A percentile compares a stretch with the other conserved stretches of the same genome.
Conservation (phyloP, 2,888 invertebrate species). For the Yponomeuta sedellus region DNA sequence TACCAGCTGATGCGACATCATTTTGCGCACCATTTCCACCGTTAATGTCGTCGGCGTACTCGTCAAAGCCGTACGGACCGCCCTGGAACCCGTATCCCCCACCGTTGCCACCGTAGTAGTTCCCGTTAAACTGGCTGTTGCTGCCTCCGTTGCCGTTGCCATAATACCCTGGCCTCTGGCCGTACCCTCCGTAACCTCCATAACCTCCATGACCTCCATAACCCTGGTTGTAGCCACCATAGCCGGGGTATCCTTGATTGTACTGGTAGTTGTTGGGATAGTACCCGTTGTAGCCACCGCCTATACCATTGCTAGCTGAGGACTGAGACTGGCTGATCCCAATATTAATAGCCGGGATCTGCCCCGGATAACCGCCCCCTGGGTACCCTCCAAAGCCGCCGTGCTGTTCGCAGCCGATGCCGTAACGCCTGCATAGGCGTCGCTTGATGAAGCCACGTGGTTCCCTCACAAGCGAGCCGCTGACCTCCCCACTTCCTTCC, state of each 20-base stretch:
- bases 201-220: conserved; percentile 26
- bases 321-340: conserved; percentile 67
- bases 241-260: conserved; percentile 26
- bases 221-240: conserved; percentile 33
- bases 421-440: conserved; percentile 40
- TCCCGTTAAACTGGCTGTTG: conserved; percentile 64
- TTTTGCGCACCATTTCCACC: not conserved
- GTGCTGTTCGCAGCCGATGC: conserved; percentile 37
- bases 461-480: conserved; percentile 28
- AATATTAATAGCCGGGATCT: conserved; percentile 54
- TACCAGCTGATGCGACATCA: not conserved
- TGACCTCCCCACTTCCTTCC: conserved; percentile 27
- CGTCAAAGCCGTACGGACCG: conserved; percentile 32
- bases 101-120: conserved; percentile 39
- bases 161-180: conserved; percentile 39
- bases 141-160: conserved; percentile 47
- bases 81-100: conserved; percentile 35
- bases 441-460: conserved; percentile 35
- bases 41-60: conserved; percentile 30
- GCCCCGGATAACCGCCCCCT: conserved; percentile 33
- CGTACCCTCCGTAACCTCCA: conserved; percentile 25
- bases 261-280: conserved; percentile 51
- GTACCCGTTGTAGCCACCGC: conserved; percentile 43
- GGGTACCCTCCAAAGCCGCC: conserved; percentile 20
- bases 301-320: conserved; percentile 52